Evolutionary conservation across 2,888 invertebrate genomes (phyloP).

Genomic region (Cheilosia pagana): DNA sequence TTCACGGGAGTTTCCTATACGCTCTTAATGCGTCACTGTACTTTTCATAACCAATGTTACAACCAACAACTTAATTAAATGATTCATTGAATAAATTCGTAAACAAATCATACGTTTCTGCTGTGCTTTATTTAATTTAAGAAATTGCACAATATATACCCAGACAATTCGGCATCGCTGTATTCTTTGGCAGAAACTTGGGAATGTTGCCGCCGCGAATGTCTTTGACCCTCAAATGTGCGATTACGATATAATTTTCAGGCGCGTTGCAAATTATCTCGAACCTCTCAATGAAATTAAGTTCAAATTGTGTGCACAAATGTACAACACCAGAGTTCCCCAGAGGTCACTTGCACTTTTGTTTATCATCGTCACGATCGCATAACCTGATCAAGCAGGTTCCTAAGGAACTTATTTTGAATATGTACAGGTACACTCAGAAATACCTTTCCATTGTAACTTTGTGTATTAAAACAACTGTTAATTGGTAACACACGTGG

Average conservation of each 20-base stretch:
- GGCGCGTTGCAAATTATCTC: slow-evolving; percentile 10
- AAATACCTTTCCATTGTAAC: slow-evolving; percentile 1
- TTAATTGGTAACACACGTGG: slow-evolving; percentile 39
- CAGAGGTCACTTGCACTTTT: slow-evolving; percentile 55
- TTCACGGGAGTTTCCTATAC: not conserved
- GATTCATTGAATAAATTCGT: not conserved
- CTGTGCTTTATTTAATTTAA: not conserved
- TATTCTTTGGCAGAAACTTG: not conserved
- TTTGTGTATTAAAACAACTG: slow-evolving; percentile 7
- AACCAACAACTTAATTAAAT: not conserved
- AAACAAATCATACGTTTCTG: slow-evolving; percentile 5
- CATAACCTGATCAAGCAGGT: slow-evolving; percentile 33
- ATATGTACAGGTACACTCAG: not conserved
- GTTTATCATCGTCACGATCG: slow-evolving; percentile 1
- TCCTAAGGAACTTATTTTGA: slow-evolving; percentile 3
- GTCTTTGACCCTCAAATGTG: slow-evolving; percentile 58
- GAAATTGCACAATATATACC: slow-evolving; percentile 3
- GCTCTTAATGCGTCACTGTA: not conserved
- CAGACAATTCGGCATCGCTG: slow-evolving; percentile 16
- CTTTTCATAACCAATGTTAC: not conserved
- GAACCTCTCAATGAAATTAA: slow-evolving; percentile 16
- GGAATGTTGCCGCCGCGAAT: slow-evolving; percentile 12
- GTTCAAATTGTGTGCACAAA: slow-evolving; percentile 8
- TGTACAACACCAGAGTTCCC: slow-evolving; percentile 11
- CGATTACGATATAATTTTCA: slow-evolving; percentile 47